Conservation (phyloP, 1,140 invertebrate species). For the Pachyrhynchus sulphureomaculatus region DNA sequence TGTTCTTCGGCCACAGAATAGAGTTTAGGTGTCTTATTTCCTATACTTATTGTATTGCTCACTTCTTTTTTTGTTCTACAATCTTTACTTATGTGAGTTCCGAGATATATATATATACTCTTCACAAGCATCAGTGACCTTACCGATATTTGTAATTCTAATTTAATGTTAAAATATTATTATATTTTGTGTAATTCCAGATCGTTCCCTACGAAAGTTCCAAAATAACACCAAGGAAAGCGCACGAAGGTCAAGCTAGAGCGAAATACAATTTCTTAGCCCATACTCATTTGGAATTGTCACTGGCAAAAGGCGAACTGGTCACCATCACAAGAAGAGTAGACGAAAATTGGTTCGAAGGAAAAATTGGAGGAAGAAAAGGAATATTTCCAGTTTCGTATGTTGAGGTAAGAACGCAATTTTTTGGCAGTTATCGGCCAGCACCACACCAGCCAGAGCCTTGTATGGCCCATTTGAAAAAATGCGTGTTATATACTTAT, state of each 20-base stretch:
- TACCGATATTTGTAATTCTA: no score
- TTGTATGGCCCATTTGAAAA: no score
- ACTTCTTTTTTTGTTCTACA: no score
- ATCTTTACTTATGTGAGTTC: no score
- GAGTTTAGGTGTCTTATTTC: no score
- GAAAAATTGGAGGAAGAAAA: slow-evolving; percentile 76
- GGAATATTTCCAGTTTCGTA: slow-evolving; percentile 66
- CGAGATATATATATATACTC: no score
- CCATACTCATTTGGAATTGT: slow-evolving; percentile 86
- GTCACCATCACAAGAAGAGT: slow-evolving; percentile 81
- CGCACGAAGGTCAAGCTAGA: slow-evolving; percentile 80
- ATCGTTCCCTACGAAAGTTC: slow-evolving; percentile 73
- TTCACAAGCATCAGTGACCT: no score
- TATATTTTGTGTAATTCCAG: slow-evolving; percentile 53
- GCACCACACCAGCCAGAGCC: no score
- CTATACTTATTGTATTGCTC: no score
- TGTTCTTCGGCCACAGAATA: no score
- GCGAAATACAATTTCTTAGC: slow-evolving; percentile 91
- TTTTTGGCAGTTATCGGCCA: background rate
- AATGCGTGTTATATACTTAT: no score
- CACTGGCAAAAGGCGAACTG: slow-evolving; percentile 84
- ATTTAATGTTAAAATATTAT: background rate
- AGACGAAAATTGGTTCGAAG: slow-evolving; percentile 93
- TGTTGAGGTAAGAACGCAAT: slow-evolving; percentile 10
- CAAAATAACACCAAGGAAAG: slow-evolving; percentile 66